Evolutionary conservation across 2,888 invertebrate genomes (phyloP).

Genomic region (Gymnoscelis rufifasciata): DNA sequence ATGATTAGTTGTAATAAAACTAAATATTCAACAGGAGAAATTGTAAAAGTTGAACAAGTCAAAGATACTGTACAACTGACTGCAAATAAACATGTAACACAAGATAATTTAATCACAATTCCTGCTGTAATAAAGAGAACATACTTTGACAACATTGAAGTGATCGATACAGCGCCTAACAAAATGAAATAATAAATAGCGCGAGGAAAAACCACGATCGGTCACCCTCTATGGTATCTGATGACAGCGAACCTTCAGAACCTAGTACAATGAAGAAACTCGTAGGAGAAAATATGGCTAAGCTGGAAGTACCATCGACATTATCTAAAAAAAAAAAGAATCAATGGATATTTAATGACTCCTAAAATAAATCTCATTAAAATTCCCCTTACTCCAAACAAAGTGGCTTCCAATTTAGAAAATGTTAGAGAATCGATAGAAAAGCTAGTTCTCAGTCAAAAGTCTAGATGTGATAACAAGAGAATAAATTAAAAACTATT

Average conservation of each 20-base stretch:
- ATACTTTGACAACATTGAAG: constrained; percentile 43
- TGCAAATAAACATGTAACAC: constrained; percentile 8
- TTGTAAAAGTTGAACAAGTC: background rate
- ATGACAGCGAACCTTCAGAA: constrained; percentile 42
- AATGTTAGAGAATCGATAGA: constrained; percentile 39
- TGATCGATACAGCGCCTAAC: constrained; percentile 25
- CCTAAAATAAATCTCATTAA: constrained; percentile 34
- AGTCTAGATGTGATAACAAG: constrained; percentile 27
- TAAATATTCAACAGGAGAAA: constrained; percentile 5
- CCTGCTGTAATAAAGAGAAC: constrained; percentile 34
- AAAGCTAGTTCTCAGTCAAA: constrained; percentile 36
- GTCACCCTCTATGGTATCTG: constrained; percentile 60
- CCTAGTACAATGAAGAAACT: constrained; percentile 54
- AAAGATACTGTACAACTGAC: background rate
- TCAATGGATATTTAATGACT: constrained; percentile 63
- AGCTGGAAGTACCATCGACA: constrained; percentile 38
- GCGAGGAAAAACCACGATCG: constrained; percentile 36
- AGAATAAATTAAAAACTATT: constrained; percentile 24
- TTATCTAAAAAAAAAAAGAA: constrained; percentile 47
- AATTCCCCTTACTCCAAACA: constrained; percentile 14
- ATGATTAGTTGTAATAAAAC: constrained; percentile 14
- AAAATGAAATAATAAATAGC: constrained; percentile 32
- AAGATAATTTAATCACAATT: constrained; percentile 13
- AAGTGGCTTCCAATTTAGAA: constrained; percentile 20
- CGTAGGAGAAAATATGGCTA: constrained; percentile 52